A percentile compares a stretch with the other conserved stretches of the same genome.
phyloP scores from a whole-genome alignment of 2,888 invertebrate species.

The Lithophane socia region DNA sequence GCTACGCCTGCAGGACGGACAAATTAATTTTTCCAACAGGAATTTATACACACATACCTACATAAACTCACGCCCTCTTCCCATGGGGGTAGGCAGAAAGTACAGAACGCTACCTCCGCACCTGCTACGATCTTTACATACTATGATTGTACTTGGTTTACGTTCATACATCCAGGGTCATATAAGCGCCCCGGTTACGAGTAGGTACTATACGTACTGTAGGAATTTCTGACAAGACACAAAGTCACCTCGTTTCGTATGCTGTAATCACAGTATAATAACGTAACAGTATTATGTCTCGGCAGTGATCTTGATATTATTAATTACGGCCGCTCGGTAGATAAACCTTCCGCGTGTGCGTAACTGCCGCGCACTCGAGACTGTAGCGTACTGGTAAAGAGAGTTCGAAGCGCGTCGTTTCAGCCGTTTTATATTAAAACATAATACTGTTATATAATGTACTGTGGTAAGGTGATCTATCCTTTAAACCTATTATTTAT shows the following conservation, averaged over 20 bases:
- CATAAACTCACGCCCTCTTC: not conserved
- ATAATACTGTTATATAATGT: no score
- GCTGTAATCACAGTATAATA: not conserved
- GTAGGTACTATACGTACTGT: not conserved
- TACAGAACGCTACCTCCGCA: not conserved
- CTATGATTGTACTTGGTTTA: not conserved
- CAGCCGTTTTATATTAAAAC: no score
- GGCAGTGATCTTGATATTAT: no score
- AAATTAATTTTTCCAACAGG: no score
- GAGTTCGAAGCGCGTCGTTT: no score
- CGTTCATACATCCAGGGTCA: not conserved
- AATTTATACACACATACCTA: not conserved
- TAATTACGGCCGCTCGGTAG: no score
- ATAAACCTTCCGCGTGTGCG: no score
- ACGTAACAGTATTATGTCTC: no score
- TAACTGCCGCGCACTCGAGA: no score
- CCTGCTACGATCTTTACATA: not conserved
- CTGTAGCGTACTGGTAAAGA: no score
- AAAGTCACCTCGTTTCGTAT: not conserved
- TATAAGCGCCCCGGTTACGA: not conserved
- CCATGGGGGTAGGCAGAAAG: not conserved
- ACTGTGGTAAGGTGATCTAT: not conserved
- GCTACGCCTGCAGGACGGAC: no score
- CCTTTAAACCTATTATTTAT: not conserved
- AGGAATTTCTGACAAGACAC: not conserved